A percentile compares a stretch with the other conserved stretches of the same genome.
These are phyloP conservation scores for Tetranychus piercei DNA, from an alignment of 2,888 invertebrate species.

Conservation along the genomic window DNA sequence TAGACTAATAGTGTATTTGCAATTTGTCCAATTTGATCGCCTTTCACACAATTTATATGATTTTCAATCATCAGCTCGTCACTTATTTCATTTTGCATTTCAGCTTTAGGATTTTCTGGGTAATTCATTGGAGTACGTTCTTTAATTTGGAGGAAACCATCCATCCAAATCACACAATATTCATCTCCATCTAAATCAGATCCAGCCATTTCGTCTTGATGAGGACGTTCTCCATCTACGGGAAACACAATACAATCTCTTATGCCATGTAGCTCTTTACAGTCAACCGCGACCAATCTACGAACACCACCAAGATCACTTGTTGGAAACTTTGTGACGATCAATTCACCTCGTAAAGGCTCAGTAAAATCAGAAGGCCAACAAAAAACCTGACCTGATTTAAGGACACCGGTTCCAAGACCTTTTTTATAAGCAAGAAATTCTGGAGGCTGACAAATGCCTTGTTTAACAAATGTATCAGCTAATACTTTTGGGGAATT, in stretches of 20 bases:
- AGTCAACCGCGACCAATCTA: neutral
- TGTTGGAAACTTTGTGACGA: neutral
- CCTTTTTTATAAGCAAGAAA: neutral
- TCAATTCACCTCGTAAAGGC: neutral
- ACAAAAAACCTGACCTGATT: neutral
- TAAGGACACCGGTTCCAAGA: neutral
- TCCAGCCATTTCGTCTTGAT: conserved; percentile 31
- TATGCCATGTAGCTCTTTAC: neutral
- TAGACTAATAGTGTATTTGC: neutral
- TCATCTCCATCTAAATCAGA: conserved; percentile 34
- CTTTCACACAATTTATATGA: neutral
- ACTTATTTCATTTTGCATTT: neutral
- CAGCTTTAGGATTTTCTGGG: neutral
- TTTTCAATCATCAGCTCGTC: neutral
- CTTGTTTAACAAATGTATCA: neutral
- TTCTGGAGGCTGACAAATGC: conserved; percentile 4
- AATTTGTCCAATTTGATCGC: neutral
- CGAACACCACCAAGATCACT: neutral
- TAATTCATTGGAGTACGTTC: neutral
- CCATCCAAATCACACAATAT: conserved; percentile 31
- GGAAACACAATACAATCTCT: neutral
- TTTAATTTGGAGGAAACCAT: neutral
- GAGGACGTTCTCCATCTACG: neutral
- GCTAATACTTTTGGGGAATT: neutral
- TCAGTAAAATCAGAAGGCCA: neutral